A percentile compares a stretch with the other conserved stretches of the same genome.
phyloP scores from a whole-genome alignment of 2,113 vertebrate species.

The Corythoichthys haematopterus region DNA sequence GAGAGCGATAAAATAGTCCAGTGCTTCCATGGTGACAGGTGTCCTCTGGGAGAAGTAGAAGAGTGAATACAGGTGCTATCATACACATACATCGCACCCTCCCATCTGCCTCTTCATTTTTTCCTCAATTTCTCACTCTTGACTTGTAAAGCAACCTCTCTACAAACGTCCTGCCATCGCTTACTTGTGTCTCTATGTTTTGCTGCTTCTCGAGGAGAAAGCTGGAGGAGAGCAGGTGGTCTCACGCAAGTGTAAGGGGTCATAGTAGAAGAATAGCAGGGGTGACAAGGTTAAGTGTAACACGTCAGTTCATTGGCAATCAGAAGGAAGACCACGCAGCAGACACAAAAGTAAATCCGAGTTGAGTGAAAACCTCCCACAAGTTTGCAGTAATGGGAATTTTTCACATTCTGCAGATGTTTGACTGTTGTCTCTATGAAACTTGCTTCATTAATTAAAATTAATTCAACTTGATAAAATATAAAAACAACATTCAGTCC shows the following conservation, averaged over 20 bases:
- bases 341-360: not conserved
- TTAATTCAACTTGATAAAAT: not conserved
- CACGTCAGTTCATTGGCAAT: slow-evolving; percentile 43
- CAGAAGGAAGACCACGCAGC: not conserved
- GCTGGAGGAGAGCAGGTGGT: slow-evolving; percentile 41
- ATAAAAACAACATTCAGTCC: too few species aligned
- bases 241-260: slow-evolving; percentile 34
- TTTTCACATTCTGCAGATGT: not conserved
- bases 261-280: slow-evolving; percentile 27
- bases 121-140: slow-evolving; percentile 15
- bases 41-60: slow-evolving; percentile 55
- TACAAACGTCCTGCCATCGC: slow-evolving; percentile 25
- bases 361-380: not conserved
- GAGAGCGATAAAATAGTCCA: slow-evolving; percentile 65
- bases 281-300: slow-evolving; percentile 14
- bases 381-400: not conserved
- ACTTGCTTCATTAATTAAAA: not conserved
- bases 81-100: slow-evolving; percentile 56
- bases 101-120: slow-evolving; percentile 47
- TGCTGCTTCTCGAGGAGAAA: slow-evolving; percentile 20
- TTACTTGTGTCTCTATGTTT: slow-evolving; percentile 29
- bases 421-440: not conserved
- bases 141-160: slow-evolving; percentile 23
- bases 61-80: slow-evolving; percentile 61
- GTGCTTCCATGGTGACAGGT: slow-evolving; percentile 63